Base-by-base conservation (phyloP, 2,113 vertebrate species). In the Pitta sordida region DNA sequence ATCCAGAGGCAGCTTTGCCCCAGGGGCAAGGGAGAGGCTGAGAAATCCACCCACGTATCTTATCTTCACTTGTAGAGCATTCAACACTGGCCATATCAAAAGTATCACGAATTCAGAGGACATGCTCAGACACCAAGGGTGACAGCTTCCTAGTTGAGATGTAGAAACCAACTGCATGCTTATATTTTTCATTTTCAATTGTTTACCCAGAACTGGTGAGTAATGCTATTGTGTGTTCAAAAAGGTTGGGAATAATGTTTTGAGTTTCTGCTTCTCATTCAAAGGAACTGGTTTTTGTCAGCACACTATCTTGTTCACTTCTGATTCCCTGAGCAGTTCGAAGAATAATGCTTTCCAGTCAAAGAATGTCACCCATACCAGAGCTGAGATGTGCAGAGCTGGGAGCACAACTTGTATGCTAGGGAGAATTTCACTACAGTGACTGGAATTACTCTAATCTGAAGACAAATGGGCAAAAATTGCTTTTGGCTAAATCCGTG, bases 31-130 rank as follows among this genome's bases (percentile, higher is more conserved):
- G 81, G 92, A 91, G 91, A 92, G 84, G 91, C 81, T 91, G 84
- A 87, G 51, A 87, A 87, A 94, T 89, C 62, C 91, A 93, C 92
- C 82, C 88, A 93, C 82, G 29, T 46, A 49, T 83, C 60, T 86
- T 71, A 81, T 60, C 83, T 88, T 76, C 53, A 73, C 49, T 82
- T 69, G 74, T 43, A 62, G 86, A 85, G 74, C 69, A 71, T 93
- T 73, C 83, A 86, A 56, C 11, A 49, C 34, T 0, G 0, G 10
- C 14, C 0, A 0, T 84, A 92, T 75, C 67, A 59, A 67, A 94
- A 83, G 53, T 17, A 69, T 74, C 79, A 88, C 0, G 0, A 83
- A 77, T 62, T 53, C 59, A 91, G 76, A 94, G 75, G 79, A 90
- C 63, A 4, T 83, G 95, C 90, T 94, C 65, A 94, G 84, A 92